A percentile compares a stretch with the other conserved stretches of the same genome.
phyloP scores from a whole-genome alignment of 2,113 vertebrate genomes.

The Zosterops pallidus region DNA sequence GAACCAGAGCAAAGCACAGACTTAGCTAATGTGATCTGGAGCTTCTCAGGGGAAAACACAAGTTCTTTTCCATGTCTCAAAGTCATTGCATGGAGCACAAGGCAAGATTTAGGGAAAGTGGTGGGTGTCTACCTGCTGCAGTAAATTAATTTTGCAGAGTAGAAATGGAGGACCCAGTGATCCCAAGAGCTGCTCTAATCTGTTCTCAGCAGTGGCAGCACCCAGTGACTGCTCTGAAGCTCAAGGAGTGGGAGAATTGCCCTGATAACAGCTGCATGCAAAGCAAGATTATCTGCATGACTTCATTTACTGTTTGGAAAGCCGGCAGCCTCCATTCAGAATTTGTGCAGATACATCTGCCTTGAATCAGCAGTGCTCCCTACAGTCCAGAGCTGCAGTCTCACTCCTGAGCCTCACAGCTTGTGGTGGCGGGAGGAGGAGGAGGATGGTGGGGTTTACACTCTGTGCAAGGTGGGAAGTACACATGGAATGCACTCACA shows the following conservation, averaged over 20 bases:
- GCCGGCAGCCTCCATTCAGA: not conserved
- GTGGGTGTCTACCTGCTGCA: not conserved
- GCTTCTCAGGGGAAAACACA: not conserved
- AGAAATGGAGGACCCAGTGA: not conserved
- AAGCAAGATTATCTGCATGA: constrained; percentile 14
- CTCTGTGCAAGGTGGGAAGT: constrained; percentile 4
- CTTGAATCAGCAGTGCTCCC: constrained; percentile 54
- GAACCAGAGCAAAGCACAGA: not conserved
- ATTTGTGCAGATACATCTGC: constrained; percentile 21
- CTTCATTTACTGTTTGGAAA: constrained; percentile 31
- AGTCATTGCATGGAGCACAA: not conserved
- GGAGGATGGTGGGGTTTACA: not conserved
- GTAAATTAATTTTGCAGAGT: not conserved
- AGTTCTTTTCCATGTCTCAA: not conserved
- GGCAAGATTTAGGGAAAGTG: not conserved
- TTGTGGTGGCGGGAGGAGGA: not conserved
- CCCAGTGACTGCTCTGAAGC: not conserved
- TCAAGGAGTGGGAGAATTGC: constrained; percentile 9
- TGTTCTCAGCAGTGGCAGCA: not conserved
- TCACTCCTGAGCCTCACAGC: not conserved
- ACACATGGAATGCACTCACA: accelerated
- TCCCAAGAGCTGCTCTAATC: not conserved
- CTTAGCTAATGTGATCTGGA: not conserved
- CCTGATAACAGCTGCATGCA: constrained; percentile 54
- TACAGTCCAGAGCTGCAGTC: constrained; percentile 2